These are phyloP conservation scores for Anastatus disparis DNA, from an alignment of 1,140 invertebrate species.

Conservation along the genomic window DNA sequence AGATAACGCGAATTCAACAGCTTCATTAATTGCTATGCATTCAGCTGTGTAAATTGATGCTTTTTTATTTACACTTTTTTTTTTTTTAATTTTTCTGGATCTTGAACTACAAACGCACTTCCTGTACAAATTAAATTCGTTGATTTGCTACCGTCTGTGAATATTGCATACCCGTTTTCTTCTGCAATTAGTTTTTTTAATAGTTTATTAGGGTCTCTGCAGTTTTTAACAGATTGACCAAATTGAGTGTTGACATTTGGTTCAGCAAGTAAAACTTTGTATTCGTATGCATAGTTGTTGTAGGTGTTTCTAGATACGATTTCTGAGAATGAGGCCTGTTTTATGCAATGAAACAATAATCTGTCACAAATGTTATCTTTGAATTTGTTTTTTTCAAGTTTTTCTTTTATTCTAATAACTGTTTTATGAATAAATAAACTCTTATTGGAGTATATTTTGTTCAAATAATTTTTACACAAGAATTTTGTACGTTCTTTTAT, in stretches of 20 bases:
- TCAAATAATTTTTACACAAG: neutral
- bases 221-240: too few relatives aligned
- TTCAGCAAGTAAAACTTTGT: too few relatives aligned
- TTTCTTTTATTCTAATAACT: neutral
- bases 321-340: too few relatives aligned
- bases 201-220: too few relatives aligned
- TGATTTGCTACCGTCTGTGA: constrained; percentile 12
- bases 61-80: neutral
- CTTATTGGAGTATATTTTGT: neutral
- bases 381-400: neutral
- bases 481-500: neutral
- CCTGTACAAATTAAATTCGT: neutral
- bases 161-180: neutral
- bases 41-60: constrained; percentile 28
- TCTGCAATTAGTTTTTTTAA: too few relatives aligned
- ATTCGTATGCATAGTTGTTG: too few relatives aligned
- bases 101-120: neutral
- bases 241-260: too few relatives aligned
- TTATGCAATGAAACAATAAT: too few relatives aligned
- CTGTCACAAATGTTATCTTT: too few relatives aligned
- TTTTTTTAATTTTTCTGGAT: neutral
- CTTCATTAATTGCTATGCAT: constrained; percentile 20
- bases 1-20: too few relatives aligned
- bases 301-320: too few relatives aligned
- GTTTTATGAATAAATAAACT: too few relatives aligned